Percentiles rank a stretch among this genome's conserved stretches.
phyloP scores from a whole-genome alignment of 2,113 vertebrate genomes.

The Propithecus coquereli region DNA sequence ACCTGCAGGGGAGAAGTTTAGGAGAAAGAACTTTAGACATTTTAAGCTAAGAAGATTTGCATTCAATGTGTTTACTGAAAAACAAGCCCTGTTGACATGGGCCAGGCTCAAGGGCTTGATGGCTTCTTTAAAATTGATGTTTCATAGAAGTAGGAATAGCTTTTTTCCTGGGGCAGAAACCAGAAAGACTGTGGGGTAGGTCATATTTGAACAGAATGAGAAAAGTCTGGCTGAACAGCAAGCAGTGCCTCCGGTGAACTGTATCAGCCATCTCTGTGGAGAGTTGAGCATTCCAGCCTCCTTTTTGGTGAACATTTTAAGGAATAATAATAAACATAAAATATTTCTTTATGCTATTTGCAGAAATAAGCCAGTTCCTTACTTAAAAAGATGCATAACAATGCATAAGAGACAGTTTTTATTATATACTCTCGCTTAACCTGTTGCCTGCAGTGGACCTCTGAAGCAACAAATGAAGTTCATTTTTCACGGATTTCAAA shows the following conservation, averaged over 20 bases:
- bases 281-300: constrained; percentile 30
- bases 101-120: not conserved
- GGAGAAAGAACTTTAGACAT: not conserved
- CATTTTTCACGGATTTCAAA: not conserved
- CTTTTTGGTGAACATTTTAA: constrained; percentile 53
- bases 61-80: not conserved
- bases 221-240: not conserved
- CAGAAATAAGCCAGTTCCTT: constrained; percentile 65
- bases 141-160: not conserved
- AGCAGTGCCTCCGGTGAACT: not conserved
- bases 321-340: constrained; percentile 58
- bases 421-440: constrained; percentile 47
- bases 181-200: not conserved
- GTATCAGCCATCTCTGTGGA: not conserved
- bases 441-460: constrained; percentile 55
- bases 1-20: not conserved
- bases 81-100: not conserved
- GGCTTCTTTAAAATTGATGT: not conserved
- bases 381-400: constrained; percentile 63
- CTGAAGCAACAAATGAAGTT: not conserved
- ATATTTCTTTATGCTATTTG: constrained; percentile 55
- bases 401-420: constrained; percentile 52
- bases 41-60: not conserved
- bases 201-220: not conserved
- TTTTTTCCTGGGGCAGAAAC: not conserved